Conservation (phyloP, 2,888 invertebrate genomes). For the Globia sparganii region DNA sequence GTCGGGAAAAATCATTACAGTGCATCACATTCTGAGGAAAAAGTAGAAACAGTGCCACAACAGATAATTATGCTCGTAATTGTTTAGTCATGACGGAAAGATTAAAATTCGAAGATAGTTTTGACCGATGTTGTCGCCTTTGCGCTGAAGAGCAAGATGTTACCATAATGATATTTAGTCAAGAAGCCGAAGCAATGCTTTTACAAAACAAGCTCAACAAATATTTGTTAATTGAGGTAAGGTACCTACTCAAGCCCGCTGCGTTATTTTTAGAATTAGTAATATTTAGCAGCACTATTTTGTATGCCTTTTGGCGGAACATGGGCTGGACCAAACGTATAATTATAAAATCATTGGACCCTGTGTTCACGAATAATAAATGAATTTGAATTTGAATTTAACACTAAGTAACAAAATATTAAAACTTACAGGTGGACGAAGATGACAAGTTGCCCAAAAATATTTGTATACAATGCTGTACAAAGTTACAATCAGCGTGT, state of each 20-base stretch:
- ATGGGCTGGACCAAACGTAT: too few species aligned
- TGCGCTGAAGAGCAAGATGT: conserved; percentile 91
- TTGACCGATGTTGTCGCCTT: conserved; percentile 91
- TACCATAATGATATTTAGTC: conserved; percentile 92
- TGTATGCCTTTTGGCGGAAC: too few species aligned
- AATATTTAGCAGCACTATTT: too few species aligned
- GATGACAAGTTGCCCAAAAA: conserved; percentile 93
- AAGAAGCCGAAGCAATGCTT: conserved; percentile 92
- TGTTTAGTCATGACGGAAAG: conserved; percentile 69
- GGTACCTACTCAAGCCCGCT: background rate
- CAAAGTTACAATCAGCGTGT: conserved; percentile 92
- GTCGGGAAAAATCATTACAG: conserved; percentile 81
- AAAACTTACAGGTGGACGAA: conserved; percentile 90
- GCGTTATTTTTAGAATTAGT: background rate
- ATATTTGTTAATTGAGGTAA: conserved; percentile 92
- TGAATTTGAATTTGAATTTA: too few species aligned
- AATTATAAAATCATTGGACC: too few species aligned
- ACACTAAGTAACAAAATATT: conserved; percentile 5
- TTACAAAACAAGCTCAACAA: conserved; percentile 92
- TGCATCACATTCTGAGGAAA: conserved; percentile 58
- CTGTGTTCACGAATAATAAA: too few species aligned
- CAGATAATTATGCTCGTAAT: conserved; percentile 50
- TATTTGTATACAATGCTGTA: conserved; percentile 92
- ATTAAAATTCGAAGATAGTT: conserved; percentile 71
- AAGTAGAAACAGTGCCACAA: conserved; percentile 50